Conservation (phyloP, 2,113 vertebrate genomes). For the Crotalus viridis region DNA sequence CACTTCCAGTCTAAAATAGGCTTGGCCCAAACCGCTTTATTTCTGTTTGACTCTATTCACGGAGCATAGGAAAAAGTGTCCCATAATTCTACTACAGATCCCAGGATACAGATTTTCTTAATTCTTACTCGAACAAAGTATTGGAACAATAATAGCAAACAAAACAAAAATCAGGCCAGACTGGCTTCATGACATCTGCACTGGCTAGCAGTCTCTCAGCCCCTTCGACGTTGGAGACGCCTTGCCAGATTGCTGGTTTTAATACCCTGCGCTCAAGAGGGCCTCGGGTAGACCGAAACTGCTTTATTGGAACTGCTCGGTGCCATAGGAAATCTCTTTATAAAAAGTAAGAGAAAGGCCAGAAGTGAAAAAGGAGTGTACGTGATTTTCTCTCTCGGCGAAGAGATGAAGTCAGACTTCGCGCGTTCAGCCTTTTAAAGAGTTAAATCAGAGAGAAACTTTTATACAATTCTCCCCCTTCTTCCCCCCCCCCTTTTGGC, state of each 20-base stretch:
- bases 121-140: not conserved
- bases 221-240: not conserved
- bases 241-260: not conserved
- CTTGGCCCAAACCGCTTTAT: not conserved
- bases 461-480: not conserved
- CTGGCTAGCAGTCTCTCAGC: not conserved
- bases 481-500: too few species aligned
- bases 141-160: not conserved
- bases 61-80: not conserved
- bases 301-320: not conserved
- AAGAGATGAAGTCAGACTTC: not conserved
- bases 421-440: not conserved
- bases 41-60: not conserved
- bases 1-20: not conserved
- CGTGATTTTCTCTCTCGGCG: not conserved
- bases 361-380: not conserved
- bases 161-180: not conserved
- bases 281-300: not conserved
- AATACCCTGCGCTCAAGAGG: not conserved
- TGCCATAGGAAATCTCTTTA: not conserved
- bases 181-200: not conserved
- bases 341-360: not conserved
- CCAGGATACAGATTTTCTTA: not conserved
- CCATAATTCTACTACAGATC: not conserved
- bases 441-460: not conserved